Percentiles rank a stretch among this genome's conserved stretches.
These are phyloP conservation scores for Rhagonycha fulva DNA, from an alignment of 2,888 invertebrate species.

Conservation along the genomic window DNA sequence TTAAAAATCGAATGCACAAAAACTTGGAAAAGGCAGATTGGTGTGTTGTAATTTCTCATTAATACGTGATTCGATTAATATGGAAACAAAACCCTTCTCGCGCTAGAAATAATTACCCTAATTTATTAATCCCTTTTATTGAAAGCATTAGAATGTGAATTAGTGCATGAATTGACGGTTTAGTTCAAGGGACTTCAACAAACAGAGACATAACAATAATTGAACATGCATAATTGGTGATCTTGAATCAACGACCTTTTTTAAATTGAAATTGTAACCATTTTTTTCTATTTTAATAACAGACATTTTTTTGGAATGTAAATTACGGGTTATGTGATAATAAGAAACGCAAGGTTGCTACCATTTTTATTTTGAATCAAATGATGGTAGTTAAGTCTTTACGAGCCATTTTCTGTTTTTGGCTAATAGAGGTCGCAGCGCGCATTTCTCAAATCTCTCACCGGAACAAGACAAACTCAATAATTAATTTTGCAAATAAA, in stretches of 20 bases:
- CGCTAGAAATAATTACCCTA: slow-evolving; percentile 6
- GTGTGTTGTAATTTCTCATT: slow-evolving; percentile 10
- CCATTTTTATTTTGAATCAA: not conserved
- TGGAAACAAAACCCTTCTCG: slow-evolving; percentile 5
- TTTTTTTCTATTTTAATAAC: not conserved
- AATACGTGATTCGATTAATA: slow-evolving; percentile 31
- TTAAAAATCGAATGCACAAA: not conserved
- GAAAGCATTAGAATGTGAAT: slow-evolving; percentile 37
- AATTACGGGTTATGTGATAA: not conserved
- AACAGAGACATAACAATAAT: slow-evolving; percentile 5
- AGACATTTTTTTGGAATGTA: not conserved
- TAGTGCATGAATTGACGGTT: slow-evolving; percentile 44
- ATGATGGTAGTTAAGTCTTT: not conserved
- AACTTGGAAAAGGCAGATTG: not conserved
- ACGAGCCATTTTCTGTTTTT: not conserved
- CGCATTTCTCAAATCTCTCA: not conserved
- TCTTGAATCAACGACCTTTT: not conserved
- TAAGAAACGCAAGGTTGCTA: not conserved
- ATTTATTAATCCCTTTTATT: slow-evolving; percentile 22
- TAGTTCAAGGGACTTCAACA: slow-evolving; percentile 33
- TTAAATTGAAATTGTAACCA: not conserved
- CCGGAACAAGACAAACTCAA: not conserved
- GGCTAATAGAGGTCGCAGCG: not conserved
- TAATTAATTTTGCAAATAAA: not conserved
- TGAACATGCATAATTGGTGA: not conserved